These are phyloP conservation scores for Toxostoma redivivum DNA, from an alignment of 2,113 vertebrate species.

Conservation along the genomic window DNA sequence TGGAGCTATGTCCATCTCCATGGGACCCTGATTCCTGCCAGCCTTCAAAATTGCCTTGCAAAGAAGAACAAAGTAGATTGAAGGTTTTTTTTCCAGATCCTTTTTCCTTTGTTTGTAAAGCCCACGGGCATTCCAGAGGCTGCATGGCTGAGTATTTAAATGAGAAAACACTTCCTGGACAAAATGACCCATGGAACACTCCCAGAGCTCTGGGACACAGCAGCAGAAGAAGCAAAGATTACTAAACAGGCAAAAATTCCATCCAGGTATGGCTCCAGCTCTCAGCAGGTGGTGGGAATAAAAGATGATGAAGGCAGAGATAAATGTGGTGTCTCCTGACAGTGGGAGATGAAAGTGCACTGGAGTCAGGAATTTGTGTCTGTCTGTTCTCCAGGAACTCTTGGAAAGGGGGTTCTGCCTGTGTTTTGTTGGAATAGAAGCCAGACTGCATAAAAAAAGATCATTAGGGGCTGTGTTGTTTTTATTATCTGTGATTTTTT, in stretches of 20 bases:
- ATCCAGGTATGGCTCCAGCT: not conserved
- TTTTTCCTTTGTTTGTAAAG: not conserved
- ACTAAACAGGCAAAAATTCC: not conserved
- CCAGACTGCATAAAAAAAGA: slow-evolving; percentile 21
- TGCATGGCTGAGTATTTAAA: not conserved
- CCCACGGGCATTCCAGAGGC: not conserved
- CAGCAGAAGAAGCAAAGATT: not conserved
- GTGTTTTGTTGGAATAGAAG: slow-evolving; percentile 21
- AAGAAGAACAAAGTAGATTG: not conserved
- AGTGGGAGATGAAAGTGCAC: not conserved
- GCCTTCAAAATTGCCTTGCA: not conserved
- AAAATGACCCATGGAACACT: not conserved
- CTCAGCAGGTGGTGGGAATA: slow-evolving; percentile 16
- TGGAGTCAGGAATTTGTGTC: not conserved
- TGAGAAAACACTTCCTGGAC: not conserved
- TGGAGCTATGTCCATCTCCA: not conserved
- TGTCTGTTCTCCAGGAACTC: slow-evolving; percentile 1
- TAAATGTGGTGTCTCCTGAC: not conserved
- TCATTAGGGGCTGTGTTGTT: not conserved
- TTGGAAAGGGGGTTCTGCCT: not conserved
- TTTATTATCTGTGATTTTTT: slow-evolving; percentile 48
- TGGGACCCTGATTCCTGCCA: not conserved
- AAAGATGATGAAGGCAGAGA: slow-evolving; percentile 4
- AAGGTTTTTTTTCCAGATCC: not conserved
- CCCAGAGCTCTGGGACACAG: not conserved